Base-by-base conservation (phyloP, 2,797 vertebrate genomes). In the Brachyalestes nurse region DNA sequence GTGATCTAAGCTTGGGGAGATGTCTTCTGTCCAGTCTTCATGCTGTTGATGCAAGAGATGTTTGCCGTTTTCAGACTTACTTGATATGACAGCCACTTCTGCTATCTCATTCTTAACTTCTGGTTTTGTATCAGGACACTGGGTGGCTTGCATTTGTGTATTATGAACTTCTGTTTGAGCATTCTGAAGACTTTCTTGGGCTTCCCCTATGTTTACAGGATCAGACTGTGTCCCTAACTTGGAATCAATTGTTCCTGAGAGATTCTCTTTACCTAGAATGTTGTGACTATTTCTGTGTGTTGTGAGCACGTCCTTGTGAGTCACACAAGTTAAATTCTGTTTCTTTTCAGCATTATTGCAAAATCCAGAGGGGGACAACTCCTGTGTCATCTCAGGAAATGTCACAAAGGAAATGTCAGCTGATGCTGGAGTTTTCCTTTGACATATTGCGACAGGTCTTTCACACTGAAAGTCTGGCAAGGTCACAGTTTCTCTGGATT, bases 361-460 rank as follows among this genome's bases (percentile, higher is more conserved):
- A 23, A 40, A 64, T 64, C 12, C 58, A 10, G 65, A 62, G 55
- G 40, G 66, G 10, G 53, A n/a, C 6, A 25, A 25, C 53, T 72
- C 6, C 42, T 79, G 34, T 75, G 61, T 79, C 69, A 75, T 75
- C 77, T 83, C 76, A 81, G 73, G 71, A 82, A 82, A 74, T 75
- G 64, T 51, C 61, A 38, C 23, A 75, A n/a, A 83, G 55, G 71
- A 72, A 85, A 77, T 67, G n/a, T 53, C 77, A 64, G 21, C 60
- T 57, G 74, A 53, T 78, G 57, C 62, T 74, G 74, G 61, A 57
- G 75, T 81, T 80, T 84, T 78, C 69, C 70, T 78, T 9, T 72
- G 72, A 86, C 66, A 61, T 76, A 25, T 53, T 75, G 60, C 55
- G 21, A 19, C 71, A 70, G 71, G 64, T 65, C 49, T 10, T 72